Conservation (phyloP, 2,113 vertebrate species). For the Cranoglanis bouderius region DNA sequence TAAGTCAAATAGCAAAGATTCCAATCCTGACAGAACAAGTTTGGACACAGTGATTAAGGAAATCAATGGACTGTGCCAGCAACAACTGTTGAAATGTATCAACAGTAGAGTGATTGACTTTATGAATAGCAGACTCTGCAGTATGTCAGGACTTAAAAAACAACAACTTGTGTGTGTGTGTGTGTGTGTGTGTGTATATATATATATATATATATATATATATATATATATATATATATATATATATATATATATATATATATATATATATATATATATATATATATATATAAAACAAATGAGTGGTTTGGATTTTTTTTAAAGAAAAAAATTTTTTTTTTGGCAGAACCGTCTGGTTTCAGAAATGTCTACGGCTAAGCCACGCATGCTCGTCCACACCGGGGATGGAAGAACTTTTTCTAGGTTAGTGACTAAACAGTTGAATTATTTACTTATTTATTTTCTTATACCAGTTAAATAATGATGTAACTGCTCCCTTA, state of each 20-base stretch:
- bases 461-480: neutral
- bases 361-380: slow-evolving; percentile 65
- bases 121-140: neutral
- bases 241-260: too few relatives aligned
- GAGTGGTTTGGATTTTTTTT: neutral
- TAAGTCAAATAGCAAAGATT: slow-evolving; percentile 62
- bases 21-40: slow-evolving; percentile 56
- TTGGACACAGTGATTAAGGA: slow-evolving; percentile 48
- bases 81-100: slow-evolving; percentile 15
- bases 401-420: slow-evolving; percentile 67
- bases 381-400: slow-evolving; percentile 59
- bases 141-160: neutral
- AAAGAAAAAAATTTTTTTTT: neutral
- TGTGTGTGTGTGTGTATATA: too few relatives aligned
- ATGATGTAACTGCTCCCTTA: neutral
- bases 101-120: neutral
- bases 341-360: slow-evolving; percentile 49
- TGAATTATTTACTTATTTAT: neutral
- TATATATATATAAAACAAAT: slow-evolving; percentile 11
- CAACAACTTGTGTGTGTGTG: neutral
- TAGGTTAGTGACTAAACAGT: slow-evolving; percentile 61
- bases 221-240: neutral
- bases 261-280: neutral
- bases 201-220: too few relatives aligned
- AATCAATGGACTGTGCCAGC: slow-evolving; percentile 16